Evolutionary conservation across 2,113 vertebrate species (phyloP).

Genomic region (Piaya cayana): DNA sequence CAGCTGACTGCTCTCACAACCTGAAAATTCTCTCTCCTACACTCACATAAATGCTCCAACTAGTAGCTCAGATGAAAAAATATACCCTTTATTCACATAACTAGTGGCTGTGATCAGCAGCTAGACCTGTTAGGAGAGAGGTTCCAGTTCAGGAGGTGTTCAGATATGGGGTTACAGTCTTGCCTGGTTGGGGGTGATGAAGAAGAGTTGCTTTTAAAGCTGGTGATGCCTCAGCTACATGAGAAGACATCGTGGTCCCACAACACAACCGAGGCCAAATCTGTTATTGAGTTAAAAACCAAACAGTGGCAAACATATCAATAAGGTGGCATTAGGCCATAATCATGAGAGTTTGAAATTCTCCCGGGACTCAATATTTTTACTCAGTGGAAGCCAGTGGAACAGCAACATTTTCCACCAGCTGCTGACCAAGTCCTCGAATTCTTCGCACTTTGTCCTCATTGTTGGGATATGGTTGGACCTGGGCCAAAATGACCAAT

Average conservation of each 20-base stretch:
- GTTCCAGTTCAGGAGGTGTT: neutral
- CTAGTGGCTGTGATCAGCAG: neutral
- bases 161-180: neutral
- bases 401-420: neutral
- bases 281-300: neutral
- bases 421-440: neutral
- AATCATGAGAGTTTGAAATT: neutral
- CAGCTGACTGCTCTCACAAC: neutral
- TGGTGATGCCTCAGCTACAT: neutral
- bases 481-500: neutral
- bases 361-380: too few relatives aligned
- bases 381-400: neutral
- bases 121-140: neutral
- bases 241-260: neutral
- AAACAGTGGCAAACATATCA: neutral
- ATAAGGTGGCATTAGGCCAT: neutral
- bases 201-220: neutral
- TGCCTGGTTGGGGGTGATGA: too few relatives aligned
- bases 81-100: neutral
- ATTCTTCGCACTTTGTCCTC: neutral
- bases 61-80: neutral
- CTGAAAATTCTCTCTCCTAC: neutral
- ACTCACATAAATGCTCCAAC: neutral
- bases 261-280: neutral
- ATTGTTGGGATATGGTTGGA: neutral